A percentile compares a stretch with the other conserved stretches of the same genome.
These are phyloP conservation scores for Glaucidium brasilianum DNA, from an alignment of 2,113 vertebrate species.

Conservation along the genomic window DNA sequence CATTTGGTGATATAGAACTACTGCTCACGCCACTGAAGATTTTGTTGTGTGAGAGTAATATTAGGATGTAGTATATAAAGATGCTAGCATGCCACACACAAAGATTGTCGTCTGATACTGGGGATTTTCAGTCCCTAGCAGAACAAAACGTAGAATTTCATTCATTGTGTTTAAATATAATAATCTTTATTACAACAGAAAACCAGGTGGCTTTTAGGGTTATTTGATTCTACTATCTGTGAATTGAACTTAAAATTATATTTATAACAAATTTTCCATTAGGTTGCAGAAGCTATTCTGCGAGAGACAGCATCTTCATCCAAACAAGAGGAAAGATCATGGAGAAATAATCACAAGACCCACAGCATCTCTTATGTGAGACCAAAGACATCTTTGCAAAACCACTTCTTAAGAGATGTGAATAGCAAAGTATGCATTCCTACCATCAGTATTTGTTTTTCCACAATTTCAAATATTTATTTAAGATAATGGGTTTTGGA, in stretches of 20 bases:
- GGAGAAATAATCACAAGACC: not conserved
- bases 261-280: not conserved
- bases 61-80: not conserved
- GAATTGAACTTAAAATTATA: not conserved
- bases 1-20: not conserved
- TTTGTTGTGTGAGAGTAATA: not conserved
- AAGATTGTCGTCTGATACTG: not conserved
- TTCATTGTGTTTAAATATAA: not conserved
- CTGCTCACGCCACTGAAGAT: not conserved
- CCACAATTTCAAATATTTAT: not conserved
- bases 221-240: not conserved
- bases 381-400: not conserved
- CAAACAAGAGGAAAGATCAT: not conserved
- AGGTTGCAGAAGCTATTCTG: conserved; percentile 44
- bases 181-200: not conserved
- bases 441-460: not conserved
- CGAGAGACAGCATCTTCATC: not conserved
- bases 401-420: not conserved
- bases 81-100: not conserved
- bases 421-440: not conserved
- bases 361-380: not conserved
- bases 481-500: not conserved
- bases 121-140: not conserved
- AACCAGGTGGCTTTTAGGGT: not conserved
- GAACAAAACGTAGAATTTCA: not conserved